Base-by-base conservation (phyloP, 2,113 vertebrate species). In the Malurus melanocephalus region DNA sequence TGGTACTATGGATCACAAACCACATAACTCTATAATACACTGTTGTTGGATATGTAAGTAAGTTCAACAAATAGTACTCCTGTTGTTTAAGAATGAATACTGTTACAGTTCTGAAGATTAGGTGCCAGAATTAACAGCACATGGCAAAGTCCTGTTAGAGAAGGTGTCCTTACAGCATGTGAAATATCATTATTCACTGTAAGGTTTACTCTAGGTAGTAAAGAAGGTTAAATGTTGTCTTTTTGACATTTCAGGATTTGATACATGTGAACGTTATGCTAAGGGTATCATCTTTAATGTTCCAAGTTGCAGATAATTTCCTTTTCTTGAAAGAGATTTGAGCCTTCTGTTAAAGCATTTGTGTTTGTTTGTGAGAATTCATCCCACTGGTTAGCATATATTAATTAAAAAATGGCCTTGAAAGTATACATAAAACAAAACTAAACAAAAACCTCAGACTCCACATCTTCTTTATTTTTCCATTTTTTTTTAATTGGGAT, bases 161-260 rank as follows among this genome's bases (percentile, higher is more conserved):
- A 55, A 77, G 13, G 40, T 59, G 16, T 38, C 66, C 46, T 75
- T 49, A 55, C 0, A 3, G 30, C 3, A n/a, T 26, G 18, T 5
- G n/a, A 71, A 74, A 69, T 32, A 69, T 0, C 49, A 10, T 30
- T 65, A 68, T 8, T 11, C 0, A 0, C 32, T 85, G 16, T 53
- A 62, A 68, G 10, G 27, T 38, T 52, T 80, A 45, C 27, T 78
- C 10, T 32, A 77, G 45, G 28, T 33, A 59, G 33, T 27, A 82
- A 59, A 46, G 27, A 51, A 72, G 15, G 8, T 53, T 60, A 64
- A 73, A 77, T 35, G 16, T 8, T 64, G 15, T 42, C 30, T 55
- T 80, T 65, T 49, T 85, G n/a, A 56, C 5, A 43, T 9, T 80
- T 51, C 32, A 79, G 33, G 16, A 42, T 33, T 66, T 72, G 15